Evolutionary conservation across 1,140 invertebrate genomes (phyloP).

Genomic region (Drosophila fuyamai): DNA sequence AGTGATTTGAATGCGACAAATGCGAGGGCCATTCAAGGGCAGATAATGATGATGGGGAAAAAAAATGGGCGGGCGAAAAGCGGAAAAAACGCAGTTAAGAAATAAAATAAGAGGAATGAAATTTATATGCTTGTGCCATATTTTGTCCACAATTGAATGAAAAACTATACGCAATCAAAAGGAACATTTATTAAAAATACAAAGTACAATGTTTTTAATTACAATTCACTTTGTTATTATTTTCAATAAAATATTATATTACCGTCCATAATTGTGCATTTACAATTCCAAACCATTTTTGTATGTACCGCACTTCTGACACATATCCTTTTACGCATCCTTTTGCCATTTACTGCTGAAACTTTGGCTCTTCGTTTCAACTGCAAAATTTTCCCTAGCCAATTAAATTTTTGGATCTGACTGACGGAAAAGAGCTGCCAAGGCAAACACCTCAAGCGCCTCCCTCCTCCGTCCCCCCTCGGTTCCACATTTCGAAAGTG

Average conservation of each 20-base stretch:
- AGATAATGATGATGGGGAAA: constrained; percentile 44
- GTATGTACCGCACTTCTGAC: background rate
- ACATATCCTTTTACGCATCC: constrained; percentile 8
- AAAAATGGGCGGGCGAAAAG: background rate
- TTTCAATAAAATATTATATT: background rate
- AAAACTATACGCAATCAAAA: too few species aligned
- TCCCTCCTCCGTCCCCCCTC: too few species aligned
- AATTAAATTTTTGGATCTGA: constrained; percentile 38
- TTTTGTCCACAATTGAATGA: too few species aligned
- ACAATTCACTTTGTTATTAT: too few species aligned
- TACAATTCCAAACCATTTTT: background rate
- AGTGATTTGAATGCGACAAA: constrained; percentile 75
- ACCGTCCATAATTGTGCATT: background rate
- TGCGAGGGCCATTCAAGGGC: constrained; percentile 37
- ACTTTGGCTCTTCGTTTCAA: constrained; percentile 21
- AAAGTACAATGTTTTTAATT: too few species aligned
- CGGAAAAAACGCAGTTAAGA: too few species aligned
- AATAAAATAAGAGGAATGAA: background rate
- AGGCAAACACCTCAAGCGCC: constrained; percentile 29
- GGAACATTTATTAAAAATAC: too few species aligned
- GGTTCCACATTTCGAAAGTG: background rate
- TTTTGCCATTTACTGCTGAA: constrained; percentile 6
- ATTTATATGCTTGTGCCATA: too few species aligned
- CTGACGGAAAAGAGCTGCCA: constrained; percentile 33
- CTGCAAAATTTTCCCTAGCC: constrained; percentile 9